Evolutionary conservation across 23 tunicate species (phyloP).

Genomic region (Styela clava): DNA sequence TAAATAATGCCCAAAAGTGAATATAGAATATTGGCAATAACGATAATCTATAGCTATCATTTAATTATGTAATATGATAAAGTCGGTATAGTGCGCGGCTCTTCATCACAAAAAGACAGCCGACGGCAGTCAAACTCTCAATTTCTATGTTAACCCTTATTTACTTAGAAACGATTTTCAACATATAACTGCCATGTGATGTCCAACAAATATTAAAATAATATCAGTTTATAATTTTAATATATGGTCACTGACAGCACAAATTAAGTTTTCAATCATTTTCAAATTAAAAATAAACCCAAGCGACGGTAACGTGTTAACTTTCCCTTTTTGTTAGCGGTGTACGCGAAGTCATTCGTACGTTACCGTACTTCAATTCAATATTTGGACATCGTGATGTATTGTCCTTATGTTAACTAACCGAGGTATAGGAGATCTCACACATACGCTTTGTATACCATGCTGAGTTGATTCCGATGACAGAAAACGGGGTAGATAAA

Average conservation of each 20-base stretch:
- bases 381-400: neutral
- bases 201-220: too few species aligned
- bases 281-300: too few species aligned
- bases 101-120: neutral
- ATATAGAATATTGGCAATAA: neutral
- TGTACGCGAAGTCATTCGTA: neutral
- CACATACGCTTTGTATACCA: too few species aligned
- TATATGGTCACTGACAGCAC: too few species aligned
- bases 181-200: too few species aligned
- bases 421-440: neutral
- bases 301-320: neutral
- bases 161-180: neutral
- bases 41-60: neutral
- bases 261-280: too few species aligned
- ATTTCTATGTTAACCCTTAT: neutral
- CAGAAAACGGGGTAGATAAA: too few species aligned
- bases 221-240: too few species aligned
- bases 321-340: neutral
- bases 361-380: neutral
- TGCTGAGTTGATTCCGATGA: too few species aligned
- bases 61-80: neutral
- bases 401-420: neutral
- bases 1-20: neutral
- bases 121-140: neutral
- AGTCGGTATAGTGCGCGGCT: neutral